Evolutionary conservation across 2,888 invertebrate genomes (phyloP).

Genomic region (Heliconius hortense): DNA sequence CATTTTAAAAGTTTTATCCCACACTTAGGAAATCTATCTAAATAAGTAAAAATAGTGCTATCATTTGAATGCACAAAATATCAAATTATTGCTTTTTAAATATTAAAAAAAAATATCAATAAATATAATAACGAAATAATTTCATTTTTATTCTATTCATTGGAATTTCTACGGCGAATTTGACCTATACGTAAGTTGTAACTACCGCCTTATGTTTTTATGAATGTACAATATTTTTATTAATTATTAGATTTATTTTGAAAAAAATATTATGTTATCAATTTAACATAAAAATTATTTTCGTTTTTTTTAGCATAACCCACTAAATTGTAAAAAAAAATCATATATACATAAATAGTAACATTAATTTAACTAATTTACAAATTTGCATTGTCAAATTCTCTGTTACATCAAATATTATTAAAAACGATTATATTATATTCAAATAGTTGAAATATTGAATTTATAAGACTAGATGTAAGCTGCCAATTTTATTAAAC

Average conservation of each 20-base stretch:
- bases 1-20: too few species aligned
- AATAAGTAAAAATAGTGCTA: not conserved
- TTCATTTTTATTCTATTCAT: not conserved
- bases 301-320: not conserved
- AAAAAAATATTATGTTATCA: not conserved
- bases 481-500: not conserved
- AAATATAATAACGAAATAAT: not conserved
- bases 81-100: not conserved
- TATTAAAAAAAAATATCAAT: not conserved
- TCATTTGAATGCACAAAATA: not conserved
- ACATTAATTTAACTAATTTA: not conserved
- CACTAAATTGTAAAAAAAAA: not conserved
- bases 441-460: not conserved
- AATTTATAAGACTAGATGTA: slow-evolving; percentile 3
- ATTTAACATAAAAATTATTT: not conserved
- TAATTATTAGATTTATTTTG: not conserved
- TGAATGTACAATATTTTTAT: not conserved
- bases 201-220: not conserved
- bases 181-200: not conserved
- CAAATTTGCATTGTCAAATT: not conserved
- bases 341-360: not conserved
- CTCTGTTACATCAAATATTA: not conserved
- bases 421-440: not conserved
- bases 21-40: too few species aligned
- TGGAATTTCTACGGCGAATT: not conserved